Base-by-base conservation (phyloP, 2,888 invertebrate genomes). In the Limnephilus marmoratus region DNA sequence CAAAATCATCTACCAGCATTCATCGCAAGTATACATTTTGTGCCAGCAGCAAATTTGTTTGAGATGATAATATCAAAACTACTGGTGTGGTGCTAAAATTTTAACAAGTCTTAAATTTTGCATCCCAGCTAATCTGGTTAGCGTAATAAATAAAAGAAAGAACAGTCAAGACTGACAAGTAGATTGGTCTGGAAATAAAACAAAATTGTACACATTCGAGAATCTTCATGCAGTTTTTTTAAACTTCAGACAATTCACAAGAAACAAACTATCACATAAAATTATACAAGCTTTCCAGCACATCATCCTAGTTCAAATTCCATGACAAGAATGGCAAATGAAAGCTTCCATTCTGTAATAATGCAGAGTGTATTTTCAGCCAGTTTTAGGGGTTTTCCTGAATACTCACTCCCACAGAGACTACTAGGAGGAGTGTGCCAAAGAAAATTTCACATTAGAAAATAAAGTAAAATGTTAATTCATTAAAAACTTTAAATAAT, bases 391-490 rank as follows among this genome's bases (percentile, higher is more conserved):
- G 68, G 9, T 24, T 68, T n/a, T 18, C 18, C 45, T 13, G 68
- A 68, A 68, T 24, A 68, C 9, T 68, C 18, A 18, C 24, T 68
- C n/a, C 68, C 24, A 68, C n/a, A n/a, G 68, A 68, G 24, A 68
- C 68, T 24, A 68, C n/a, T 68, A n/a, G 15, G 5, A 68, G 15
- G 18, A 68, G 68, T 68, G 68, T 68, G n/a, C 68, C 68, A 24
- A 68, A 68, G 24, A 68, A 68, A 68, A 68, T 24, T 68, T 68
- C 68, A 68, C 68, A 68, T 18, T 18, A 53, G 18, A 68, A 68
- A n/a, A 68, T 68, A 68, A 68, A 68, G 68, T 68, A 68, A 68
- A 68, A 68, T 68, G 68, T 68, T 68, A 68, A 68, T 68, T 68
- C 24, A 68, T 68, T 68, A 9, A 68, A 68, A 68, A 68, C 18